Percentiles rank a stretch among this genome's conserved stretches.
phyloP scores from a whole-genome alignment of 2,797 vertebrate genomes.

The Oreochromis grahami region DNA sequence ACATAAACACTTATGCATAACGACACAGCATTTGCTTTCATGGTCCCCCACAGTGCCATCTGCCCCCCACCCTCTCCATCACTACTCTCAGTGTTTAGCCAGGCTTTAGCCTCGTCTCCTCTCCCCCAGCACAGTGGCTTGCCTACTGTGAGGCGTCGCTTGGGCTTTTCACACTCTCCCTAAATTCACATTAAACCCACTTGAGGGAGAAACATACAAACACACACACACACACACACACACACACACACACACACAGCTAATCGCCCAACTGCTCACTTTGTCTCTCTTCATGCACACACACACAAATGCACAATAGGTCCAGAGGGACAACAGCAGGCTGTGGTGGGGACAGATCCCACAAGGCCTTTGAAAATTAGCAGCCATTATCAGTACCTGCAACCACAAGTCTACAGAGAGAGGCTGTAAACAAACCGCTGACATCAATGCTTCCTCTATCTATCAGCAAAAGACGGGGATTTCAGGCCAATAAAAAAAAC shows the following conservation, averaged over 20 bases:
- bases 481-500: neutral
- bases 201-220: conserved; percentile 45
- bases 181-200: conserved; percentile 63
- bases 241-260: conserved; percentile 11
- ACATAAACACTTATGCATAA: conserved; percentile 14
- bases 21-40: conserved; percentile 28
- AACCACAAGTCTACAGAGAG: conserved; percentile 69
- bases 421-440: conserved; percentile 56
- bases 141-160: conserved; percentile 37
- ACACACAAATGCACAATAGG: conserved; percentile 23
- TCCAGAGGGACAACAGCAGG: conserved; percentile 46
- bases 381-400: conserved; percentile 71
- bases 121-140: conserved; percentile 1
- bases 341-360: conserved; percentile 60
- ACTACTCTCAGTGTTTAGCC: conserved; percentile 9
- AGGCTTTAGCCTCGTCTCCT: conserved; percentile 17
- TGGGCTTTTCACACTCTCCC: conserved; percentile 57
- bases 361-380: conserved; percentile 67
- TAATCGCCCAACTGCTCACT: conserved; percentile 68
- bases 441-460: neutral
- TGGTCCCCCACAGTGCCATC: conserved; percentile 10
- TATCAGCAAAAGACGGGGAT: neutral
- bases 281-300: conserved; percentile 47
- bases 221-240: neutral
- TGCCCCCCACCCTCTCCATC: neutral